Percentiles rank a stretch among this genome's conserved stretches.
Conservation (phyloP, 2,113 vertebrate genomes). For the Campylorhamphus procurvoides region DNA sequence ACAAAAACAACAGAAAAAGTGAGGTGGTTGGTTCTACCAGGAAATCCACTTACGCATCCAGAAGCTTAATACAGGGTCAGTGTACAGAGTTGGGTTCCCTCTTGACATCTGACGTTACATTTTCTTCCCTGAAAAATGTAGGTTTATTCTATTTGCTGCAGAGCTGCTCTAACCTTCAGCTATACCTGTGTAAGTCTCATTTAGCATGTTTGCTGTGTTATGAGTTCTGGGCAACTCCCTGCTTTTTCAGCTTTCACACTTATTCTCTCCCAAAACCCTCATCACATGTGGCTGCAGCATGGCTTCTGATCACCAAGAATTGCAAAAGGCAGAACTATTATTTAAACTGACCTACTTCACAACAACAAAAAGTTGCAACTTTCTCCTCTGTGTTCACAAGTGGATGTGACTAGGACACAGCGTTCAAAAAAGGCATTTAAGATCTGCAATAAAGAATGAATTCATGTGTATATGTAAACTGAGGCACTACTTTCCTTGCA, state of each 20-base stretch:
- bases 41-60: not conserved
- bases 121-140: not conserved
- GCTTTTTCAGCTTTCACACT: not conserved
- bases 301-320: not conserved
- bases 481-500: not conserved
- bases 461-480: not conserved
- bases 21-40: not conserved
- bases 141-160: not conserved
- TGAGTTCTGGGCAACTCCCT: not conserved
- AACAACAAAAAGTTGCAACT: not conserved
- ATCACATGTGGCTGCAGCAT: rapidly evolving
- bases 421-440: not conserved
- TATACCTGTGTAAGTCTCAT: rapidly evolving
- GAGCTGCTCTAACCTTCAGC: not conserved
- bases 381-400: not conserved
- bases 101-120: not conserved
- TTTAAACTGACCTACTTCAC: not conserved
- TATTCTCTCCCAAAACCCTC: not conserved
- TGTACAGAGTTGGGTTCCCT: not conserved
- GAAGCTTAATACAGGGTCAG: not conserved
- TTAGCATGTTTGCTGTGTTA: not conserved
- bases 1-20: not conserved
- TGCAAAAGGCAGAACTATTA: not conserved
- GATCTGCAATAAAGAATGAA: not conserved
- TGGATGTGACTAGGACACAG: not conserved